A percentile compares a stretch with the other conserved stretches of the same genome.
These are phyloP conservation scores for Cryptomyrus ogoouensis DNA, from an alignment of 2,113 vertebrate genomes.

Conservation along the genomic window DNA sequence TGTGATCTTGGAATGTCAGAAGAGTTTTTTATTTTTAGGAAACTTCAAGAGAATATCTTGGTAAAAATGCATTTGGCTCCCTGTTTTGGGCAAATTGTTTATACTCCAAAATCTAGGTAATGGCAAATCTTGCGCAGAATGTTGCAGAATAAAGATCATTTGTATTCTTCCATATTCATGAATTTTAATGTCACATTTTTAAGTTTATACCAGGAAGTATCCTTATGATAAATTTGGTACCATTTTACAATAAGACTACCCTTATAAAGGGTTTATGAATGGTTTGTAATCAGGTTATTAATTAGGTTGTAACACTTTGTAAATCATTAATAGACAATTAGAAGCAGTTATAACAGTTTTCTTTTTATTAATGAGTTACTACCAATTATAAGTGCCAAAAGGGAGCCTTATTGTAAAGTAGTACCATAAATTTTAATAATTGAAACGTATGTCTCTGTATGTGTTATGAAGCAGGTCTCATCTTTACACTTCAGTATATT, in stretches of 20 bases:
- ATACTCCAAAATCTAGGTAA: not conserved
- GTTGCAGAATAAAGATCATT: not conserved
- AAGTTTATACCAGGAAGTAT: not conserved
- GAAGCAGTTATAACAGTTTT: not conserved
- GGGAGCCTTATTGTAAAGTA: not conserved
- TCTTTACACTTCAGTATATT: not conserved
- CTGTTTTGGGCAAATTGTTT: not conserved
- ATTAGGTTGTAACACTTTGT: not conserved
- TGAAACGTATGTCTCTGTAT: not conserved
- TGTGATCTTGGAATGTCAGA: not conserved
- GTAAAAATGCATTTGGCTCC: not conserved
- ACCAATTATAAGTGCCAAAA: not conserved
- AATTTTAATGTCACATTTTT: slow-evolving; percentile 7
- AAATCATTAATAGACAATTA: not conserved
- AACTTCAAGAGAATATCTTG: not conserved
- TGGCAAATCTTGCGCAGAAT: not conserved
- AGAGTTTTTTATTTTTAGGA: not conserved
- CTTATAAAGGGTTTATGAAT: not conserved
- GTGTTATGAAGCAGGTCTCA: not conserved
- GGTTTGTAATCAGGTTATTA: not conserved
- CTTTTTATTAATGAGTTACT: not conserved
- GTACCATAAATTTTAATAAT: not conserved
- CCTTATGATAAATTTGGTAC: not conserved
- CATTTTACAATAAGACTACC: not conserved
- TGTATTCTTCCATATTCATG: not conserved